Conservation (phyloP, 2,797 vertebrate genomes). For the Helicolenus hilgendorfi region DNA sequence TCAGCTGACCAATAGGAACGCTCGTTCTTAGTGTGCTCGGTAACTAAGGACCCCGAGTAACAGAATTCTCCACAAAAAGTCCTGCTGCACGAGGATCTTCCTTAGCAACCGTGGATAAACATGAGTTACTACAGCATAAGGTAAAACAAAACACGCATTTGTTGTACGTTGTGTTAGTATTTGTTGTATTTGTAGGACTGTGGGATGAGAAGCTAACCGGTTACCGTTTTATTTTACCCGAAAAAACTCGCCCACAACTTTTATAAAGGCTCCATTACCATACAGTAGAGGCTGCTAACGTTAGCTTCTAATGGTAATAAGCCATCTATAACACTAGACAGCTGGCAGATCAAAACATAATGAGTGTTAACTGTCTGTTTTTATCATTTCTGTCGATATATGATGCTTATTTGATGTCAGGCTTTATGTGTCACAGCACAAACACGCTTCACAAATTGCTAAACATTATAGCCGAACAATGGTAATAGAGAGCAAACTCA, state of each 20-base stretch:
- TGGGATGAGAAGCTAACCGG: not conserved
- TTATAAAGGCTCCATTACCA: slow-evolving; percentile 58
- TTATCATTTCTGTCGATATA: not conserved
- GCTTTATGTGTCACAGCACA: not conserved
- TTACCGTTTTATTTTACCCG: not conserved
- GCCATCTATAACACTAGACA: slow-evolving; percentile 22
- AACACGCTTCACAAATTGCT: not conserved
- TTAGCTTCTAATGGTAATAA: slow-evolving; percentile 60
- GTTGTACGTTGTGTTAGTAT: not conserved
- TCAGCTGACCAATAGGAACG: slow-evolving; percentile 73
- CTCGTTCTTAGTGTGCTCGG: slow-evolving; percentile 69
- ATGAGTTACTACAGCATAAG: slow-evolving; percentile 93
- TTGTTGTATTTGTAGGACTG: not conserved
- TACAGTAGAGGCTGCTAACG: slow-evolving; percentile 54
- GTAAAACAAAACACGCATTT: slow-evolving; percentile 72
- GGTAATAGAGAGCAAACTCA: not conserved
- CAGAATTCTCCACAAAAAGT: slow-evolving; percentile 59
- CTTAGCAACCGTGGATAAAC: slow-evolving; percentile 92
- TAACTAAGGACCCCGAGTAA: slow-evolving; percentile 83
- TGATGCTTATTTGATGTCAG: not conserved
- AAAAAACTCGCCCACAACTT: slow-evolving; percentile 79
- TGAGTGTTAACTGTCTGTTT: not conserved
- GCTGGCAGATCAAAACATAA: not conserved
- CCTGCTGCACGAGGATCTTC: slow-evolving; percentile 71
- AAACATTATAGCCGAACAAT: not conserved